A percentile compares a stretch with the other conserved stretches of the same genome.
phyloP scores from a whole-genome alignment of 2,113 vertebrate genomes.

The Cranoglanis bouderius region DNA sequence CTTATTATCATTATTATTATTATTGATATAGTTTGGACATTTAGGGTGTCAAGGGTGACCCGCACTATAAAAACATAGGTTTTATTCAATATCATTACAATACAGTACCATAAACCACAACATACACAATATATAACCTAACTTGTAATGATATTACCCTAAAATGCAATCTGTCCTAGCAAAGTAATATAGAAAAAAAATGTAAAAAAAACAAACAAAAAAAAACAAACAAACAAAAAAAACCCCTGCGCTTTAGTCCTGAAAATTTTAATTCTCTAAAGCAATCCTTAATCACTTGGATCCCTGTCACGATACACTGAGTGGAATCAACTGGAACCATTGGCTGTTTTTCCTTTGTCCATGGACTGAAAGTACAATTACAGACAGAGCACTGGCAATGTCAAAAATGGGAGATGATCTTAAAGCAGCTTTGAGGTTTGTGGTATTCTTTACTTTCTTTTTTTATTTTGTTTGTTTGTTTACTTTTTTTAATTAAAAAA shows the following conservation, averaged over 20 bases:
- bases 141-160: constrained; percentile 2
- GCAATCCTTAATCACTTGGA: constrained; percentile 49
- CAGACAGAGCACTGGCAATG: constrained; percentile 63
- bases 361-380: constrained; percentile 47
- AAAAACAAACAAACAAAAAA: no score
- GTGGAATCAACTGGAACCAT: constrained; percentile 81
- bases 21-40: constrained; percentile 47
- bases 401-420: constrained; percentile 72
- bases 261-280: neutral
- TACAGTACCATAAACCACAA: constrained; percentile 26
- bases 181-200: constrained; percentile 8
- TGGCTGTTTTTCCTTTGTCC: constrained; percentile 62
- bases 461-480: constrained; percentile 64
- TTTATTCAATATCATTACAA: constrained; percentile 10
- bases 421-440: constrained; percentile 87
- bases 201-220: neutral
- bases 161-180: constrained; percentile 7
- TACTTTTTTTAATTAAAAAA: constrained; percentile 80
- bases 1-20: constrained; percentile 69
- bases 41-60: constrained; percentile 15
- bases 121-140: constrained; percentile 16
- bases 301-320: constrained; percentile 48
- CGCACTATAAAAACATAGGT: constrained; percentile 23
- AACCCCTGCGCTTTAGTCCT: constrained; percentile 19
- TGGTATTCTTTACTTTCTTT: constrained; percentile 72